These are phyloP conservation scores for Archips xylosteana DNA, from an alignment of 2,888 invertebrate species.

Conservation along the genomic window DNA sequence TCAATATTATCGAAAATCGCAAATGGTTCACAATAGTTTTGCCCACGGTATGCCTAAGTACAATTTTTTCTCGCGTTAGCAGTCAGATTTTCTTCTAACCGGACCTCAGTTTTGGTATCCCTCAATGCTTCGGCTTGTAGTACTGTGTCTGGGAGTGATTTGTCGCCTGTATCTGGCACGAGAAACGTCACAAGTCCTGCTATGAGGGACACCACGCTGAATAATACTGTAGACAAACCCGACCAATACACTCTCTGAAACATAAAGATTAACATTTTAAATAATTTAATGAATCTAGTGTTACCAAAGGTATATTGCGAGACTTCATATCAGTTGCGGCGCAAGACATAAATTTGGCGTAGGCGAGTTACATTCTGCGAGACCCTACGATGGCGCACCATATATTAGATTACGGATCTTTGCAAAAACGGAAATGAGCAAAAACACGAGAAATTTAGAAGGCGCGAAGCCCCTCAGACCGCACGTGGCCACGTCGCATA, in stretches of 20 bases:
- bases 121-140: slow-evolving; percentile 52
- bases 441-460: too few species aligned
- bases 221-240: slow-evolving; percentile 55
- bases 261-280: neutral
- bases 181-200: slow-evolving; percentile 51
- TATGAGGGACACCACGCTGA: slow-evolving; percentile 50
- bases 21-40: neutral
- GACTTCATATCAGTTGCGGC: too few species aligned
- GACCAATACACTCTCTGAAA: slow-evolving; percentile 52
- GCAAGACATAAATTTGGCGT: too few species aligned
- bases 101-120: slow-evolving; percentile 26
- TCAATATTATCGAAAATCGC: too few species aligned
- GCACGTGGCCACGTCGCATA: too few species aligned
- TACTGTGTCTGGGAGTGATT: slow-evolving; percentile 52
- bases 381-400: too few species aligned
- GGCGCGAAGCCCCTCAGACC: too few species aligned
- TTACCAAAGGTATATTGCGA: too few species aligned
- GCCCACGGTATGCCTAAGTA: neutral
- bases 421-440: too few species aligned
- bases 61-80: neutral
- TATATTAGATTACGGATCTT: too few species aligned
- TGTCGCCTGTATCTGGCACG: slow-evolving; percentile 55
- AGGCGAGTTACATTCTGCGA: too few species aligned
- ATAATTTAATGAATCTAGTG: too few species aligned
- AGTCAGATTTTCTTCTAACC: neutral